Base-by-base conservation (phyloP, 2,888 invertebrate genomes). In the Brachycybe producta region DNA sequence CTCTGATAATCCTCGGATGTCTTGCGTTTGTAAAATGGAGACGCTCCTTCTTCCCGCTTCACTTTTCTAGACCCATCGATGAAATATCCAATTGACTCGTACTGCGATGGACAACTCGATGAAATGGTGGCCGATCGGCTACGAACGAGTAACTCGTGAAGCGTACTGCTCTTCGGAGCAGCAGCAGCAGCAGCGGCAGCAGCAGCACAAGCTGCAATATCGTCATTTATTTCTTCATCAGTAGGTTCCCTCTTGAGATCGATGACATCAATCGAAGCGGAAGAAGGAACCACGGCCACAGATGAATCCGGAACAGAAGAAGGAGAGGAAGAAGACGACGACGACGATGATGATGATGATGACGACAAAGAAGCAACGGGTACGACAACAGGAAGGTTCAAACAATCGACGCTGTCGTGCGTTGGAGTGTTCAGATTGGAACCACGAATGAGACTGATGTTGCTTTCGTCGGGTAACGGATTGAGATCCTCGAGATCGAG, bases 401-500 rank as follows among this genome's bases (percentile, higher is more conserved):
- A 63, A 23, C 47, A 15, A 34, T 43, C 42, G 7, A 43, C 34
- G 28, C 49, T 49, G 32, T 49, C 49, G 15, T 43, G 21, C n/a
- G 35, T 21, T 8, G 51, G 45, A 39, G 51, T 47, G 5, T 30
- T 30, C 15, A 49, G n/a, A 38, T 19, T 32, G 34, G 34, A 38
- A 27, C 27, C 48, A 17, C 38, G 38, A 39, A 24, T 39, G 15
- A 35, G 47, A 21, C 43, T 43, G 43, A 38, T 43, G 15, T 53
- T 47, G 21, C 82, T 83, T 60, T 80, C 80, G 1, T 84, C 82
- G 17, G 83, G 68, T 41, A 88, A 69, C 65, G 87, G 87, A 64
- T 87, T 87, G 66, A 88, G 84, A 67, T 83, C 87, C 56, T 88
- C 74, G 67, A 86, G 86, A 62, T 83, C 84, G 50, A 84, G 65